These are phyloP conservation scores for Leptura quadrifasciata DNA, from an alignment of 2,888 invertebrate species.

Conservation along the genomic window DNA sequence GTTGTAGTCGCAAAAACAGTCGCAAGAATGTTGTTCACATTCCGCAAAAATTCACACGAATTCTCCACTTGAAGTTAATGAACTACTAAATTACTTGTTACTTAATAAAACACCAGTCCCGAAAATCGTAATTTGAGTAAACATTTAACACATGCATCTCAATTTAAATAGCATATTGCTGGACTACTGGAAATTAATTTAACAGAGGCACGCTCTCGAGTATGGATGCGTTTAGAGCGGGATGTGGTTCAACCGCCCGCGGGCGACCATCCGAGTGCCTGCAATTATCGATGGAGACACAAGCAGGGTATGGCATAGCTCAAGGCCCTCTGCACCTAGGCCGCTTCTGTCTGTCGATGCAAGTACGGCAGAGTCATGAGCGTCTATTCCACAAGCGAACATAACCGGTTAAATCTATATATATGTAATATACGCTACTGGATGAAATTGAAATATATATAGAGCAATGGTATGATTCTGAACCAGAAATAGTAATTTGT, in stretches of 20 bases:
- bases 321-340: conserved; percentile 29
- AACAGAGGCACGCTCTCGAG: conserved; percentile 18
- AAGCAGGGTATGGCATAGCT: conserved; percentile 25
- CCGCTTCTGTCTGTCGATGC: background rate
- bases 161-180: background rate
- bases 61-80: background rate
- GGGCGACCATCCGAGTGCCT: conserved; percentile 28
- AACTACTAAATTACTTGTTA: background rate
- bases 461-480: no score
- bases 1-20: no score
- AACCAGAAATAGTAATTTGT: no score
- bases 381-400: background rate
- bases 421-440: background rate
- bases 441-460: no score
- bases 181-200: conserved; percentile 23
- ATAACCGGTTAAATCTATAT: background rate
- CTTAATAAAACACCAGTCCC: background rate
- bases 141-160: conserved; percentile 17
- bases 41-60: background rate
- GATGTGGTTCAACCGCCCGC: conserved; percentile 14
- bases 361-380: background rate
- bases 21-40: background rate
- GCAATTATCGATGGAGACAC: conserved; percentile 32
- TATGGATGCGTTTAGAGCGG: conserved; percentile 16
- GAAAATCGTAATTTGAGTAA: background rate